Base-by-base conservation (phyloP, 2,888 invertebrate species). In the Gonocerus acuteangulatus region DNA sequence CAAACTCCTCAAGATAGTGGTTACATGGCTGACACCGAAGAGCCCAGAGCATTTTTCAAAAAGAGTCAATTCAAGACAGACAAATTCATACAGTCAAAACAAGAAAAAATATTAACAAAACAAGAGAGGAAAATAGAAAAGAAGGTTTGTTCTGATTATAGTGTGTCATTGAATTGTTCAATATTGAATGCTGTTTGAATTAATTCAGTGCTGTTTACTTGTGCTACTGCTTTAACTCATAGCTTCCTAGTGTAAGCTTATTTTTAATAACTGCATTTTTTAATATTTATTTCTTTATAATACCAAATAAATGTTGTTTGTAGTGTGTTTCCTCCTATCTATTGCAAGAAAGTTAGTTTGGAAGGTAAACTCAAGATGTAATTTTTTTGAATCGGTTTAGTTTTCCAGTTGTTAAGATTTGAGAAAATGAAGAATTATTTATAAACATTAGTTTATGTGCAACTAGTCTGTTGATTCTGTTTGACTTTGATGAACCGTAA, bases 1-100 rank as follows among this genome's bases (percentile, higher is more conserved):
- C 23, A 42, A 19, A 61, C 65, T 9, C 67, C 68, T 49, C 68
- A 67, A 16, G 81, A 81, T 62, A 81, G 81, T 69, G 85, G 85
- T 11, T 85, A 85, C 69, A 82, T 82, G 74, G 85, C 85, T 1
- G 85, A 85, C 69, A 85, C 85, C 0, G 84, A 85, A 67, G 85
- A 85, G 67, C 81, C 68, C 13, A 48, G 63, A 36, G 23, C 45
- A n/a, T 48, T 52, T 11, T 45, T 58, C 27, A 61, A 57, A 44
- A 36, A 61, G 36, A 23, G 56, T n/a, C 49, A 49, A 6, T n/a
- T 19, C 4, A 57, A 47, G 34, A 42, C 57, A 19, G 57, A 57
- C 18, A 57, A 57, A 57, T n/a, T 57, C 9, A 32, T 57, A 13
- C 57, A 57, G 21, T 57, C 57, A 11, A 57, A 57, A 34, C 57